These are phyloP conservation scores for Bacillus rossius DNA, from an alignment of 1,140 invertebrate genomes.

Conservation along the genomic window DNA sequence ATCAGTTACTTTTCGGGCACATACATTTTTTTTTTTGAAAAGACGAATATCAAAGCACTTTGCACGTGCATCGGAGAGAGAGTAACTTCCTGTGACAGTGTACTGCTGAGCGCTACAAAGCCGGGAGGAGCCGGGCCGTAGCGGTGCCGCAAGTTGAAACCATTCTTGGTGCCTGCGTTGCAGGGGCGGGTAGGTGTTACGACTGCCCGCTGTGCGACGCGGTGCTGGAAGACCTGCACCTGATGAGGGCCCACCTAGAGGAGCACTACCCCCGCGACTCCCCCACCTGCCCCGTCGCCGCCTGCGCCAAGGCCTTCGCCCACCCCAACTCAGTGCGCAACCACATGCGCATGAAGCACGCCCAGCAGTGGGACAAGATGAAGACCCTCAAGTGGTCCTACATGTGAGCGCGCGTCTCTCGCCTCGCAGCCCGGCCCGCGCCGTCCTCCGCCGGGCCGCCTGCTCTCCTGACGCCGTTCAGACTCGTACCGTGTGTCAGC, in stretches of 20 bases:
- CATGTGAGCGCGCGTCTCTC: constrained; percentile 3
- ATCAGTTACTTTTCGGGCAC: neutral
- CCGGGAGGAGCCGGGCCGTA: too few species aligned
- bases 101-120: too few species aligned
- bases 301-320: constrained; percentile 65
- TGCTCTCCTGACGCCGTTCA: too few species aligned
- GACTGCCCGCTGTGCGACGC: constrained; percentile 64
- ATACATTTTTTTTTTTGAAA: too few species aligned
- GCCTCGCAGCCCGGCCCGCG: too few species aligned
- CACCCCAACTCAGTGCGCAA: constrained; percentile 79
- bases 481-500: too few species aligned
- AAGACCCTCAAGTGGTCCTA: constrained; percentile 65
- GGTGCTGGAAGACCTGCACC: constrained; percentile 54
- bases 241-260: constrained; percentile 65
- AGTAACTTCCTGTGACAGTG: too few species aligned
- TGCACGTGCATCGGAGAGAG: too few species aligned
- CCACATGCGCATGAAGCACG: constrained; percentile 76
- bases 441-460: too few species aligned
- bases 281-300: constrained; percentile 65
- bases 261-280: constrained; percentile 76
- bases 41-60: too few species aligned
- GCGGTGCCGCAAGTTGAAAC: constrained; percentile 9
- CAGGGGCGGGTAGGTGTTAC: constrained; percentile 14
- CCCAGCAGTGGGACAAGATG: constrained; percentile 71
- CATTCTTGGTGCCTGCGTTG: constrained; percentile 18